Percentiles rank a stretch among this genome's conserved stretches.
Evolutionary conservation across 1,140 invertebrate species (phyloP).

Genomic region (Fopius arisanus): DNA sequence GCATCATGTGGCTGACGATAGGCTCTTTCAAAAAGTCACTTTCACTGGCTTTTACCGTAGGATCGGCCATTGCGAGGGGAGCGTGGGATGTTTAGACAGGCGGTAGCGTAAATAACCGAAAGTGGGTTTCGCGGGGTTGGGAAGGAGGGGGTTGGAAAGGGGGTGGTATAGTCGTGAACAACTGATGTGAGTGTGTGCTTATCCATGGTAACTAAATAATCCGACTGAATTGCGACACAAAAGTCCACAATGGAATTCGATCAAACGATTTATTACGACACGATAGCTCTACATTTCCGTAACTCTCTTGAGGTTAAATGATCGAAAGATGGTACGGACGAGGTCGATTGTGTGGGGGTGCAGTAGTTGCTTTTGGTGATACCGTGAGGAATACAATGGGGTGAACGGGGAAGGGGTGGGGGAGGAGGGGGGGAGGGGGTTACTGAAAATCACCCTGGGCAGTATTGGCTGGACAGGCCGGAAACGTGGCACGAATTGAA

Average conservation of each 20-base stretch:
- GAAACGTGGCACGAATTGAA: conserved; percentile 50
- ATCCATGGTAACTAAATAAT: conserved; percentile 7
- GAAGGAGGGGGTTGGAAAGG: not conserved
- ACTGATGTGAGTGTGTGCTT: not conserved
- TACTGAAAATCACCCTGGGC: not conserved
- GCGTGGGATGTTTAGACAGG: conserved; percentile 21
- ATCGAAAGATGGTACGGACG: not conserved
- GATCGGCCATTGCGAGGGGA: not conserved
- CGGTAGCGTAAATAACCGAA: conserved; percentile 11
- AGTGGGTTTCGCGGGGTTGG: not conserved
- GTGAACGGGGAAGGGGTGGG: not conserved
- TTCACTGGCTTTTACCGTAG: not conserved
- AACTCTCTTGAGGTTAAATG: conserved; percentile 1
- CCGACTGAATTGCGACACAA: not conserved
- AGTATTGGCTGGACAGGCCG: conserved; percentile 33
- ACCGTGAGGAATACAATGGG: no score
- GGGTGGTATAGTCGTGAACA: not conserved
- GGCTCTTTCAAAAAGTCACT: not conserved
- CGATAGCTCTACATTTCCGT: conserved; percentile 14
- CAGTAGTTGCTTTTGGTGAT: not conserved
- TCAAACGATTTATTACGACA: conserved; percentile 22
- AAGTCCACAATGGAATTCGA: conserved; percentile 11
- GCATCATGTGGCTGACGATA: not conserved
- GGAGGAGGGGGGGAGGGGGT: not conserved
- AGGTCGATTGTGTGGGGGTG: not conserved